phyloP scores from a whole-genome alignment of 2,797 vertebrate genomes.

The Hyperoplus immaculatus region DNA sequence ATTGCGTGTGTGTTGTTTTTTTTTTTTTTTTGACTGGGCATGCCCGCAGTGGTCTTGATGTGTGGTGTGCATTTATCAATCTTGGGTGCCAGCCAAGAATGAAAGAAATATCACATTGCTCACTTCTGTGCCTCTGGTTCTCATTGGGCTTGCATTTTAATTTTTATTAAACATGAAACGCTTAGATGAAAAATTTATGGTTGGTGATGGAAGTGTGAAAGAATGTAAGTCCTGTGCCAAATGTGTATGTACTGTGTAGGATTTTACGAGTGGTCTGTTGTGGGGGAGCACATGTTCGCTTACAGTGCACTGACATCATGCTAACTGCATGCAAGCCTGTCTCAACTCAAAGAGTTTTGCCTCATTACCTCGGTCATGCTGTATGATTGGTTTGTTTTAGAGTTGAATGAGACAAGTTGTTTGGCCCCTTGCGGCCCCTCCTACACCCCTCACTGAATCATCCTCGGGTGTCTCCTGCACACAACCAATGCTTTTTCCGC shows the following conservation, averaged over 20 bases:
- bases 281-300: conserved; percentile 57
- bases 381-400: conserved; percentile 55
- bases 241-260: conserved; percentile 26
- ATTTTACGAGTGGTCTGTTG: conserved; percentile 49
- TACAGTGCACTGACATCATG: conserved; percentile 54
- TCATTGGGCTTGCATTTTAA: conserved; percentile 56
- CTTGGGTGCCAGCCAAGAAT: conserved; percentile 32
- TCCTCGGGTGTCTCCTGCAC: conserved; percentile 52
- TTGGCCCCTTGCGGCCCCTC: conserved; percentile 45
- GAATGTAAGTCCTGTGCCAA: conserved; percentile 22
- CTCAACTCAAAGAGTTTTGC: conserved; percentile 32
- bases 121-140: conserved; percentile 53
- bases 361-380: conserved; percentile 15
- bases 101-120: conserved; percentile 42
- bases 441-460: conserved; percentile 54
- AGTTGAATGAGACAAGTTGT: conserved; percentile 44
- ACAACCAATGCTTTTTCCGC: conserved; percentile 55
- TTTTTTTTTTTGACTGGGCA: conserved; percentile 53
- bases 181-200: too few relatives aligned
- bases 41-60: conserved; percentile 54
- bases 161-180: conserved; percentile 40
- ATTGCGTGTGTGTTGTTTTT: conserved; percentile 31
- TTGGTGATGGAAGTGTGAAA: conserved; percentile 24
- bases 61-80: conserved; percentile 52
- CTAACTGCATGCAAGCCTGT: conserved; percentile 73